These are phyloP conservation scores for Rhinatrema bivittatum DNA, from an alignment of 2,797 vertebrate genomes.

Conservation along the genomic window DNA sequence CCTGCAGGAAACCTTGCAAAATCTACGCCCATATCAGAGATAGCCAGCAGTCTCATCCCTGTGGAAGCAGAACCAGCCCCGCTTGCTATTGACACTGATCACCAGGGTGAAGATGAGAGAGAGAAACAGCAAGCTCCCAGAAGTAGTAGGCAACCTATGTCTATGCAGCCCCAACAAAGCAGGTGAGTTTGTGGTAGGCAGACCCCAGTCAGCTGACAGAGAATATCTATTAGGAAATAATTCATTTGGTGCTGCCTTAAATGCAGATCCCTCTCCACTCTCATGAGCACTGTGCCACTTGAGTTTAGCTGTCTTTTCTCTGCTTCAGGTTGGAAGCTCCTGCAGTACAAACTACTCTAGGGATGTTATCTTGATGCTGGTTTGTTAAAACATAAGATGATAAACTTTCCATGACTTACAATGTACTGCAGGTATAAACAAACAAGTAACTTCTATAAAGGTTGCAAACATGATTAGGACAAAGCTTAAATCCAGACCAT, in stretches of 20 bases:
- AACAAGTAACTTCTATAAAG: no score
- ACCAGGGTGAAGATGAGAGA: fast-evolving
- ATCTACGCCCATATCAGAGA: neutral
- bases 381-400: no score
- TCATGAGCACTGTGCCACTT: neutral
- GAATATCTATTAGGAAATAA: neutral
- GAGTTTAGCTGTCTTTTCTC: neutral
- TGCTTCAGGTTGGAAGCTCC: neutral
- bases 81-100: no score
- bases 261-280: neutral
- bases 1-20: no score
- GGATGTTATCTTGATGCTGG: no score
- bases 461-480: no score
- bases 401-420: no score
- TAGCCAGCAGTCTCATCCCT: neutral
- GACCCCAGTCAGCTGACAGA: no score
- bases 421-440: no score
- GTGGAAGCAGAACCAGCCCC: neutral
- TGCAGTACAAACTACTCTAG: no score
- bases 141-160: fast-evolving
- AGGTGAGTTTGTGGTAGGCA: no score
- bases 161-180: neutral
- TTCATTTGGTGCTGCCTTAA: neutral
- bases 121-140: fast-evolving
- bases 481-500: no score